Base-by-base conservation (phyloP, 2,888 invertebrate genomes). In the Congeria kusceri region DNA sequence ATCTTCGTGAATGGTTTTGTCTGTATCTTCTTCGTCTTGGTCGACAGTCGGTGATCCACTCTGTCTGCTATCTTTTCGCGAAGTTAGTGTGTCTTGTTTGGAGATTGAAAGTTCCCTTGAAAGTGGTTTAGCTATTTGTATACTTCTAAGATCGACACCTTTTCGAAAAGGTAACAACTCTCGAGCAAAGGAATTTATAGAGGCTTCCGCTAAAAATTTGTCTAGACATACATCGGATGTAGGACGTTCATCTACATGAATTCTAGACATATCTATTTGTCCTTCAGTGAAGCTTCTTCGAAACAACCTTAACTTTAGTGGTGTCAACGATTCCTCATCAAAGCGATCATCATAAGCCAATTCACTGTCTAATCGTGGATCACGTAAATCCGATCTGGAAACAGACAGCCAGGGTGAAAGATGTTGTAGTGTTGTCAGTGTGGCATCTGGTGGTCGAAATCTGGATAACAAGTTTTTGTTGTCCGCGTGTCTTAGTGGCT, bases 331-430 rank as follows among this genome's bases (percentile, higher is more conserved):
- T 53, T 53, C 53, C n/a, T 53, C 20, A 25, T 53, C 3, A 39
- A 39, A 39, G 39, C 28, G 25, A 4, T n/a, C 25, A 4, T 18
- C 32, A n/a, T 64, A 57, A 0, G 47, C 25, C 47, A 64, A 47
- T 29, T 68, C 68, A 23, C 58, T 44, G 0, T 58, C 57, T 46
- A 59, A 29, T 27, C 76, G 68, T 9, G 78, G 78, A 20, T 83
- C 82, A 20, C 29, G 63, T 46, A 39, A 79, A 47, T 83, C 78
- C 9, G 70, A 67, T 59, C 73, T 83, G 15, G 82, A 78, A 1
- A 83, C 57, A 3, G 82, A 83, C 20, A 83, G 59, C 82, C 82
- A 83, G 3, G 82, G 78, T 3, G 82, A 79, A 18, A 79, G 25
- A 57, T 76, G 70, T 23, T 76, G 72, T 15, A 83, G 58, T 0